A percentile compares a stretch with the other conserved stretches of the same genome.
Conservation (phyloP, 2,113 vertebrate genomes). For the Oxyura jamaicensis region DNA sequence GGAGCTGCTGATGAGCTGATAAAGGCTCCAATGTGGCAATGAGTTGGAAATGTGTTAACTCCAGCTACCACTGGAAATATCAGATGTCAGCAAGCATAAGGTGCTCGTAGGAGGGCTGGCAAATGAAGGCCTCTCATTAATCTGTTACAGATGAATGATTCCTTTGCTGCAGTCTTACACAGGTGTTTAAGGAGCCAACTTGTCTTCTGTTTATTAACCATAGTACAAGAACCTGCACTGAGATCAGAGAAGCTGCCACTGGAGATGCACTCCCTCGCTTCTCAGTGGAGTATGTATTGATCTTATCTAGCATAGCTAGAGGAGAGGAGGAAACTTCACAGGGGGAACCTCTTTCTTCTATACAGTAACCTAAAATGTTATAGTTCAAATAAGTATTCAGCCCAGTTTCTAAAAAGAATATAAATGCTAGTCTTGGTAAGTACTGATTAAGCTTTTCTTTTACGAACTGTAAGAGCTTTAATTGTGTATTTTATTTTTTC, state of each 20-base stretch:
- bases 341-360: not conserved
- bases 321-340: not conserved
- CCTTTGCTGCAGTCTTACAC: not conserved
- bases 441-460: not conserved
- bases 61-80: not conserved
- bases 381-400: not conserved
- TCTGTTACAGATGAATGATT: not conserved
- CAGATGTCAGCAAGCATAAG: not conserved
- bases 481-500: not conserved
- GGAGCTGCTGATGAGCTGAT: not conserved
- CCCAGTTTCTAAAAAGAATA: not conserved
- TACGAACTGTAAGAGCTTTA: not conserved
- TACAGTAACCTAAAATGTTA: not conserved
- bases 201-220: not conserved
- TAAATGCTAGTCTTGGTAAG: not conserved
- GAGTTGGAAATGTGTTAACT: not conserved
- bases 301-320: not conserved
- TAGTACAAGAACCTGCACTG: not conserved
- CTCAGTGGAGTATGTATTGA: not conserved
- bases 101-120: constrained; percentile 7
- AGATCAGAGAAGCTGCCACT: not conserved
- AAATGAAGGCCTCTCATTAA: not conserved
- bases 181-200: not conserved
- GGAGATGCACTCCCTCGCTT: not conserved
- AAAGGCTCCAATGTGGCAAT: not conserved